A percentile compares a stretch with the other conserved stretches of the same genome.
Conservation (phyloP, 2,888 invertebrate species). For the Calliphora vomitoria region DNA sequence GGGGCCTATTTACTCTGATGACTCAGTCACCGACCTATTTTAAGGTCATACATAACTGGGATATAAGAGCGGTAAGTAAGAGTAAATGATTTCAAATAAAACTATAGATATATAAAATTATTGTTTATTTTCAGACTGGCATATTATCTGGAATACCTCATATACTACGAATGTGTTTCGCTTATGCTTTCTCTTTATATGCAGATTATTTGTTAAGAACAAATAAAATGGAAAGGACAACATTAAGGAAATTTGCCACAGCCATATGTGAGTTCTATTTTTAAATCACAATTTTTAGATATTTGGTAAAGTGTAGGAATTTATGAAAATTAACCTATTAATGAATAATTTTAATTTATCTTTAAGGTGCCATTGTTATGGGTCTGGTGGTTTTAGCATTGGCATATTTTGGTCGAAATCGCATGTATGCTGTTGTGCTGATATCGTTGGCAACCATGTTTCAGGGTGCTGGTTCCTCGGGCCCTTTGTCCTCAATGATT, state of each 20-base stretch:
- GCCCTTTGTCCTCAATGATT: slow-evolving; percentile 88
- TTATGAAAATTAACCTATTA: no score
- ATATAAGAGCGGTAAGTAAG: slow-evolving; percentile 87
- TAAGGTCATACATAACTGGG: slow-evolving; percentile 88
- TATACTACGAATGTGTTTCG: slow-evolving; percentile 86
- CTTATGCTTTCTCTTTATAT: slow-evolving; percentile 86
- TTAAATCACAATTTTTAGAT: neutral
- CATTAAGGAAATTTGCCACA: slow-evolving; percentile 88
- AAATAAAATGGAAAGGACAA: slow-evolving; percentile 86
- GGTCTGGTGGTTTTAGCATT: slow-evolving; percentile 87
- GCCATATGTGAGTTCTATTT: slow-evolving; percentile 85
- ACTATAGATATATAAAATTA: no score
- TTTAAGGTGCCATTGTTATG: slow-evolving; percentile 86
- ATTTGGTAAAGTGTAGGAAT: no score
- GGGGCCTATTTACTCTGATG: slow-evolving; percentile 89
- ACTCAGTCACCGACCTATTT: slow-evolving; percentile 90
- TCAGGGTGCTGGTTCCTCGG: slow-evolving; percentile 89
- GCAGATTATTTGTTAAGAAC: slow-evolving; percentile 87
- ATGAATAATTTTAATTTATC: no score
- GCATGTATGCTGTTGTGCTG: slow-evolving; percentile 86
- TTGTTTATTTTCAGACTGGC: slow-evolving; percentile 84
- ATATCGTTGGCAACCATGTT: slow-evolving; percentile 87
- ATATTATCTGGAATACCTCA: slow-evolving; percentile 88
- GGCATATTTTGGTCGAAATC: slow-evolving; percentile 88
- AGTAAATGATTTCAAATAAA: neutral